Base-by-base conservation (phyloP, 1,140 invertebrate genomes). In the Orussus abietinus region DNA sequence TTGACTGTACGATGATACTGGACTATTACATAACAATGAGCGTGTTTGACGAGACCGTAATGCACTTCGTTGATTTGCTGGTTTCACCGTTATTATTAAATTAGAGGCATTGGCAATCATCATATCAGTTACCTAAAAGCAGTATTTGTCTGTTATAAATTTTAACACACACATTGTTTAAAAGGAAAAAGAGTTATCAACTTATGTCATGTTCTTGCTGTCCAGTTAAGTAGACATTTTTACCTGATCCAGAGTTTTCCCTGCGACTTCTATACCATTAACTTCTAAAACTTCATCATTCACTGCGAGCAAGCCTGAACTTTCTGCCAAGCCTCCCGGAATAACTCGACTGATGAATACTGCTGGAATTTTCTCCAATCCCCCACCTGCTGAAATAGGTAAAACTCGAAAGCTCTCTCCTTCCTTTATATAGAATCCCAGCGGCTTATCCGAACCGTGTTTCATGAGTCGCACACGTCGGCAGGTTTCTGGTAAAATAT, bases 91-190 rank as follows among this genome's bases (percentile, higher is more conserved):
- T 41, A 98, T 91, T 42, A 97, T 96, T 42, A 98, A 76, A 75
- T 98, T 97, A 20, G 89, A 90, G 55, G 89, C 92, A 69, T 98
- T 97, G 6, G 94, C 94, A 11, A 97, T 90, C 94, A 97, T 97
- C 94, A 97, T 97, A 73, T 97, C 94, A 1, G 94, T 97, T 15
- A 96, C 92, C 79, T 92, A n/a, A n/a, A n/a, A n/a, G n/a, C n/a
- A n/a, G n/a, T n/a, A n/a, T n/a, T n/a, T n/a, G n/a, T n/a, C n/a
- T n/a, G n/a, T n/a, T n/a, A n/a, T n/a, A n/a, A n/a, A n/a, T n/a
- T n/a, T n/a, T n/a, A n/a, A n/a, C n/a, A n/a, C n/a, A n/a, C n/a
- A n/a, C n/a, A n/a, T n/a, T n/a, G n/a, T n/a, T n/a, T n/a, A n/a
- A n/a, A n/a, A n/a, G n/a, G n/a, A n/a, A n/a, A n/a, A n/a, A n/a